A percentile compares a stretch with the other conserved stretches of the same genome.
Evolutionary conservation across 2,113 vertebrate species (phyloP).

Genomic region (Anser brachyrhynchus): DNA sequence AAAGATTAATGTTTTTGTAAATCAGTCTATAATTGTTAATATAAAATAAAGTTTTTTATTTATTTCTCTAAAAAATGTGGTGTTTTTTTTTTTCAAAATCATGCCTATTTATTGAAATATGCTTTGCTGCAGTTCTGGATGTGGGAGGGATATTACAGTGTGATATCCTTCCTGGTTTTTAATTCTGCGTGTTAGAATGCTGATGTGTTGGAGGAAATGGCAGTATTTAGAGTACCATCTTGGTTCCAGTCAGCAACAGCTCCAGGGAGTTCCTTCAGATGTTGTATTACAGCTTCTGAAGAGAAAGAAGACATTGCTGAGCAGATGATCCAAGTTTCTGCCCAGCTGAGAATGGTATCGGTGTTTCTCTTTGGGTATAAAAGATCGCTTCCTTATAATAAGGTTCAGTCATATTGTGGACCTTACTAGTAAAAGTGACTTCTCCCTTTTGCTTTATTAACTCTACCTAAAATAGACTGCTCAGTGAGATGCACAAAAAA

Average conservation of each 20-base stretch:
- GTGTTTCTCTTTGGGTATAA: not conserved
- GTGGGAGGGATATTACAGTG: not conserved
- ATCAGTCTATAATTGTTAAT: not conserved
- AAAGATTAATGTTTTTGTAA: not conserved
- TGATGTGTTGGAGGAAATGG: not conserved
- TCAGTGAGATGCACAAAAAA: not conserved
- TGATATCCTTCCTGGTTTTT: not conserved
- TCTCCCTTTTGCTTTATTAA: not conserved
- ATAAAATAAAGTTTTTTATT: not conserved
- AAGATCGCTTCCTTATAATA: not conserved
- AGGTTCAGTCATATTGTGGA: accelerated
- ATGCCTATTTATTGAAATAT: not conserved
- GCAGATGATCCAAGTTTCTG: accelerated
- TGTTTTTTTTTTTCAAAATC: not conserved
- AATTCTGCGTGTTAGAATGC: not conserved
- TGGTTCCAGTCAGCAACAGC: not conserved
- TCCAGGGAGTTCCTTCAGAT: not conserved
- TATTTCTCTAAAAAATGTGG: not conserved
- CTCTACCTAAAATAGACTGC: not conserved
- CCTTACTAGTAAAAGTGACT: not conserved
- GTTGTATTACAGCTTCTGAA: not conserved
- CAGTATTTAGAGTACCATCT: not conserved
- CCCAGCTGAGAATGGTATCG: not conserved
- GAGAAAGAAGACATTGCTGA: not conserved
- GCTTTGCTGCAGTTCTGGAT: not conserved